These are phyloP conservation scores for Scylla paramamosain DNA, from an alignment of 1,140 invertebrate genomes.

Conservation along the genomic window DNA sequence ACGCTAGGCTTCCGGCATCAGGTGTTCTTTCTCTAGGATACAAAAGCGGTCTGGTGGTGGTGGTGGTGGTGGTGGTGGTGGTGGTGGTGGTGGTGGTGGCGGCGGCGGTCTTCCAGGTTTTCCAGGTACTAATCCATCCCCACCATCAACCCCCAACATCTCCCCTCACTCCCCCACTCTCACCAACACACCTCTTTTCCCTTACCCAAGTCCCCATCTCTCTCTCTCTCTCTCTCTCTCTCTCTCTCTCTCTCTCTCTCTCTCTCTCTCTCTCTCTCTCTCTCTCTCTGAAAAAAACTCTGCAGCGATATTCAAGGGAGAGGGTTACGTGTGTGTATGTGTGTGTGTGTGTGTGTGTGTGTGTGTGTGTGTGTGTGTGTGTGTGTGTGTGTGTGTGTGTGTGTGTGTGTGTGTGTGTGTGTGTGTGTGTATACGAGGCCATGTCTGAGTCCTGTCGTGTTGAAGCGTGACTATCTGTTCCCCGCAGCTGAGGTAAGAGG, in stretches of 20 bases:
- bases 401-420: slow-evolving; percentile 54
- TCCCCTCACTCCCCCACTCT: background rate
- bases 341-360: slow-evolving; percentile 50
- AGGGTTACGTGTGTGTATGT: background rate
- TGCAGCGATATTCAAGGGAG: background rate
- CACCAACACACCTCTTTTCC: background rate
- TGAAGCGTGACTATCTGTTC: background rate
- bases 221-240: background rate
- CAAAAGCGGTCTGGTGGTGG: background rate
- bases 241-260: background rate
- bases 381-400: slow-evolving; percentile 44
- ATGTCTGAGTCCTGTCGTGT: slow-evolving; percentile 2
- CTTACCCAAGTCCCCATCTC: too few relatives aligned
- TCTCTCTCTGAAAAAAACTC: background rate
- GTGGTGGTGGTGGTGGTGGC: background rate
- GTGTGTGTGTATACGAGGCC: slow-evolving; percentile 32
- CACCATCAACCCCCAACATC: background rate
- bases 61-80: background rate
- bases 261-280: background rate
- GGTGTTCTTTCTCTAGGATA: slow-evolving; percentile 22
- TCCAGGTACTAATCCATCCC: background rate
- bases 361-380: slow-evolving; percentile 52
- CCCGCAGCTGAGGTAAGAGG: background rate
- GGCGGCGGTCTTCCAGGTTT: too few relatives aligned
- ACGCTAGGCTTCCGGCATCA: background rate